phyloP scores from a whole-genome alignment of 2,888 invertebrate species.

The Limnephilus auricula region DNA sequence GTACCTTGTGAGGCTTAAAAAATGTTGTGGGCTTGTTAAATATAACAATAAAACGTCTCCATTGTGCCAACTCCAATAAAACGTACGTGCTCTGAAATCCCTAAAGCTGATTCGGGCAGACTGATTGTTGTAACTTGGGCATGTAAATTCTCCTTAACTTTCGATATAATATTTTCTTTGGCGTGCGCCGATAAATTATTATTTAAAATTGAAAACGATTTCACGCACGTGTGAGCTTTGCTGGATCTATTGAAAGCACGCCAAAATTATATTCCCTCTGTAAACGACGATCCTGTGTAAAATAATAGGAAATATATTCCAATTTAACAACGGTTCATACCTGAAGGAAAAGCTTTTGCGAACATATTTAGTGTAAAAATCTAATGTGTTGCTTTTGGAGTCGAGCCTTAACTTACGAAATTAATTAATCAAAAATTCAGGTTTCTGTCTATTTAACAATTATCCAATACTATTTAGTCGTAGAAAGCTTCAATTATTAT shows the following conservation, averaged over 20 bases:
- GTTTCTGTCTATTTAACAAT: not conserved
- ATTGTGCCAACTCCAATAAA: not conserved
- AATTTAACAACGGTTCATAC: not conserved
- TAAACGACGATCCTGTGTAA: not conserved
- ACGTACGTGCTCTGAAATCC: not conserved
- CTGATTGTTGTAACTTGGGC: not conserved
- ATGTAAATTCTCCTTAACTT: not conserved
- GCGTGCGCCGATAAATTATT: slow-evolving; percentile 12
- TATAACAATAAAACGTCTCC: not conserved
- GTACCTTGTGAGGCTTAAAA: not conserved
- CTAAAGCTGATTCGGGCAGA: not conserved
- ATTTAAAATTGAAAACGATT: slow-evolving; percentile 37
- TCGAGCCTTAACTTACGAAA: not conserved
- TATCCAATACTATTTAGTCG: not conserved
- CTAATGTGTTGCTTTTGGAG: not conserved
- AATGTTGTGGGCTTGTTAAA: not conserved
- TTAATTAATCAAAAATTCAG: not conserved
- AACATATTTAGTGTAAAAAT: not conserved
- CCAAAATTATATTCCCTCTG: slow-evolving; percentile 11
- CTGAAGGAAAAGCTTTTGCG: not conserved
- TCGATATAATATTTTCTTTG: slow-evolving; percentile 6
- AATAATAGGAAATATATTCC: not conserved
- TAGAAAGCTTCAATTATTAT: no score
- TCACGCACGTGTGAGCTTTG: slow-evolving; percentile 31
- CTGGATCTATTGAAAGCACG: not conserved